A percentile compares a stretch with the other conserved stretches of the same genome.
Evolutionary conservation across 1,140 invertebrate genomes (phyloP).

Genomic region (Macrobrachium nipponense): DNA sequence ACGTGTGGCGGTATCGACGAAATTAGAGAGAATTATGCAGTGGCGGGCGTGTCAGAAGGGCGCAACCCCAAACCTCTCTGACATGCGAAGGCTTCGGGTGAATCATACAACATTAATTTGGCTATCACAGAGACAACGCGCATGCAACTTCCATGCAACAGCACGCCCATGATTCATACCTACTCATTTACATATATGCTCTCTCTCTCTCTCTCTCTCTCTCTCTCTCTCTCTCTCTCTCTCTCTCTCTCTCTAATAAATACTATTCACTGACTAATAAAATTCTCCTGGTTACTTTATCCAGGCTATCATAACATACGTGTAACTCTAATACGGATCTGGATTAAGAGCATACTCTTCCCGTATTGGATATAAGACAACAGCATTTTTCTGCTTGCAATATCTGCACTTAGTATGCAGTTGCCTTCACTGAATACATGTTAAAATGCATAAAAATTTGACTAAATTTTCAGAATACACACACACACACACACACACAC

Average conservation of each 20-base stretch:
- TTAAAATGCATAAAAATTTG: background rate
- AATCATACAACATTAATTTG: conserved; percentile 28
- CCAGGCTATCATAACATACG: too few species aligned
- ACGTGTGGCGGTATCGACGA: conserved; percentile 33
- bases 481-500: conserved; percentile 6
- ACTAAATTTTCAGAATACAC: background rate
- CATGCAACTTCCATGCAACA: conserved; percentile 9
- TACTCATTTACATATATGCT: conserved; percentile 7
- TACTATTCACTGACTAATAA: background rate
- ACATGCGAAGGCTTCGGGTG: conserved; percentile 18
- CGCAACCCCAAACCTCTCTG: background rate
- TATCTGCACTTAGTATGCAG: too few species aligned
- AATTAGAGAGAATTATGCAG: conserved; percentile 22
- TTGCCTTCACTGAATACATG: background rate
- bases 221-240: background rate
- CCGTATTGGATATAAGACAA: too few species aligned
- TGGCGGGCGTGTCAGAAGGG: conserved; percentile 7
- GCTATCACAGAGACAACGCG: background rate
- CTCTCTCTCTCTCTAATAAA: conserved; percentile 2
- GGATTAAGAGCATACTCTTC: too few species aligned
- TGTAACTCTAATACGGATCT: too few species aligned
- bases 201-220: background rate
- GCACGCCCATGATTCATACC: background rate
- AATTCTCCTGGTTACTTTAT: too few species aligned
- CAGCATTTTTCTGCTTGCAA: too few species aligned